Evolutionary conservation across 2,113 vertebrate genomes (phyloP).

Genomic region (Mobula hypostoma): DNA sequence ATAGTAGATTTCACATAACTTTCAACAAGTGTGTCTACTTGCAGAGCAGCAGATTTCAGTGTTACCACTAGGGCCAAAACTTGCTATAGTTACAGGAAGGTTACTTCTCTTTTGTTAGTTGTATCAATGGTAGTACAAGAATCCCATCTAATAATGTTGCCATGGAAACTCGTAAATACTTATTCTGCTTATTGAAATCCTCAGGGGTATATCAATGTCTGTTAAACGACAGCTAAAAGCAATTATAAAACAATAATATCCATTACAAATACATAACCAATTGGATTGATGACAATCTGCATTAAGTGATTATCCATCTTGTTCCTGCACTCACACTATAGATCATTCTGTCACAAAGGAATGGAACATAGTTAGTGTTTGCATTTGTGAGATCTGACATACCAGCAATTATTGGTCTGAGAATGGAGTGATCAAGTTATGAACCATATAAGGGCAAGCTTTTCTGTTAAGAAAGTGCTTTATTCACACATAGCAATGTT

Average conservation of each 20-base stretch:
- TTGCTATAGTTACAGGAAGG: neutral
- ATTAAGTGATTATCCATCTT: neutral
- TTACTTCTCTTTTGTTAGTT: neutral
- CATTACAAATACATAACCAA: neutral
- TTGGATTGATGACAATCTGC: neutral
- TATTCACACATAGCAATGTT: neutral
- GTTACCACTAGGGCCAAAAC: neutral
- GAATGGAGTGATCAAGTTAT: neutral
- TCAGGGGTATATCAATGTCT: neutral
- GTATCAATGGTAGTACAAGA: neutral
- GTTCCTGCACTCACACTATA: neutral
- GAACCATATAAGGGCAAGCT: neutral
- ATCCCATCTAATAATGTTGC: neutral
- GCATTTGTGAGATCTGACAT: neutral
- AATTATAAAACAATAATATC: conserved; percentile 1
- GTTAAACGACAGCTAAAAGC: neutral
- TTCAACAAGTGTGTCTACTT: neutral
- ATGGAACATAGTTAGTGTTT: neutral
- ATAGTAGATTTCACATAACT: neutral
- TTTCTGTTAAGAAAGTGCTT: neutral
- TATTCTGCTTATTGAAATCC: conserved; percentile 16
- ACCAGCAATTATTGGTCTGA: neutral
- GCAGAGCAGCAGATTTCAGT: neutral
- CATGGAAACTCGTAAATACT: neutral
- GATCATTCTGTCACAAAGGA: neutral